Evolutionary conservation across 2,888 invertebrate species (phyloP).

Genomic region (Caenorhabditis sinica): DNA sequence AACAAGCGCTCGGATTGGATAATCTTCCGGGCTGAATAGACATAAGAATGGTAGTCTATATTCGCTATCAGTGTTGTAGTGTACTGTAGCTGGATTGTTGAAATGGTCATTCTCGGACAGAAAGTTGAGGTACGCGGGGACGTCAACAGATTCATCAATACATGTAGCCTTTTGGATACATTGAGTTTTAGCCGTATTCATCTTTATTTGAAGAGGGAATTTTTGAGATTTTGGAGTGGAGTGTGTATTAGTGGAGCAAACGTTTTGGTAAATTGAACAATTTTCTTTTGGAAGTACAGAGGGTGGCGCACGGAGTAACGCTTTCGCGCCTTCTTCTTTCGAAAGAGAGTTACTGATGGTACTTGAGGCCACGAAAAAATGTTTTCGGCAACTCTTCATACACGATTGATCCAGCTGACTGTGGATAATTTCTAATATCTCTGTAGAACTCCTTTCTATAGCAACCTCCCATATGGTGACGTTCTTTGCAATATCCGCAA

Average conservation of each 20-base stretch:
- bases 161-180: not conserved
- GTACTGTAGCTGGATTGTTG: no score
- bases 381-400: not conserved
- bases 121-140: no score
- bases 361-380: slow-evolving; percentile 10
- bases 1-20: not conserved
- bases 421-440: not conserved
- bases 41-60: no score
- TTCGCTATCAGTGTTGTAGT: no score
- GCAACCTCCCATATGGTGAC: not conserved
- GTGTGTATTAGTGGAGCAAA: not conserved
- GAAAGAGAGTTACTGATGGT: not conserved
- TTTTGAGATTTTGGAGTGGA: not conserved
- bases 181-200: not conserved
- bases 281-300: not conserved
- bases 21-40: no score
- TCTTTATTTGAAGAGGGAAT: not conserved
- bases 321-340: not conserved
- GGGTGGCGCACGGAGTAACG: not conserved
- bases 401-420: not conserved
- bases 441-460: not conserved
- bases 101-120: no score
- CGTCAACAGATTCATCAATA: not conserved
- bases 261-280: not conserved
- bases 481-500: not conserved